Evolutionary conservation across 2,797 vertebrate species (phyloP), one percentile per base, ranked within the genome.

Genomic region (Syndactyla subalaris): DNA sequence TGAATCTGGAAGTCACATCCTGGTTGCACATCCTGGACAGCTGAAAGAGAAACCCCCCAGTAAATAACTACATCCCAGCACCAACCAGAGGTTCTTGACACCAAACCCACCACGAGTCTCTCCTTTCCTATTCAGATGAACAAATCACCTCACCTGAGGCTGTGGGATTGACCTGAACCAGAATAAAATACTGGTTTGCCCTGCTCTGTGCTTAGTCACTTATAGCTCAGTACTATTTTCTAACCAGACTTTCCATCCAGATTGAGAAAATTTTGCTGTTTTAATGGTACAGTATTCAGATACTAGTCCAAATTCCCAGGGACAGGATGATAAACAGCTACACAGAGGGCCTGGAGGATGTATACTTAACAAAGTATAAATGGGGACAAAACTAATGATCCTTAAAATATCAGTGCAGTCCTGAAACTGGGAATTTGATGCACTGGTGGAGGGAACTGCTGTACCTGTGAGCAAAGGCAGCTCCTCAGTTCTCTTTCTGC

Each of bases 51-150:
- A 83, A 4, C 3, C 12, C 29, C 18, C 18, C 1, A 8, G 26
- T 39, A 67, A 74, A 63, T 14, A n/a, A 30, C 3, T 48, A 7
- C 36, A 12, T 12, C 17, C 8, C 10, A 13, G 12, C 36, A 75
- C 19, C 0, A 3, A 23, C n/a, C 59, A 86, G 38, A 76, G 38
- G 38, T 20, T 68, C 38, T n/a, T 32, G 23, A 32, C 29, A 71
- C 7, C n/a, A 74, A 59, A 22, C 4, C 15, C 16, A 77, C 7
- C 6, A 1, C 0, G 0, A 74, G 4, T 41, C 4, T 72, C 12
- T n/a, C n/a, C 20, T 74, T 80, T 88, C 16, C 72, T 67, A 2
- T 29, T 77, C 52, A 32, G n/a, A 10, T 4, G 13, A 22, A 32
- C 32, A 72, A 89, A 66, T 10, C 10, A 39, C 36, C 18, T 27